phyloP scores from a whole-genome alignment of 30 jellyfish, hydroid and myxozoan species.

The Haliclystus octoradiatus region DNA sequence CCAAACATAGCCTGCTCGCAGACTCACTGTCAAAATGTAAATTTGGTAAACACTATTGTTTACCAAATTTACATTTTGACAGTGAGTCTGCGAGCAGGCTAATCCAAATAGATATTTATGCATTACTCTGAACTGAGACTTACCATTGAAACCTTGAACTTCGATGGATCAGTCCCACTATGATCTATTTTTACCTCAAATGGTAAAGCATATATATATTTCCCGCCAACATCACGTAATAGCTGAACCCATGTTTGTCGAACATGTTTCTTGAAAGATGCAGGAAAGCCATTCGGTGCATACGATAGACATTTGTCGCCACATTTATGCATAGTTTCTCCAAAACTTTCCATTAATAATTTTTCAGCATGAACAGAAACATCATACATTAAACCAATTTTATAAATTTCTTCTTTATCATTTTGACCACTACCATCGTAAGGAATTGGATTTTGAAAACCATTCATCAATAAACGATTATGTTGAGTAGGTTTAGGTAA shows the following conservation, averaged over 20 bases:
- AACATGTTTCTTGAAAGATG: slow-evolving; percentile 15
- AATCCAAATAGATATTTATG: no score
- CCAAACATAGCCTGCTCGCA: no score
- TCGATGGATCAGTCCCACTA: slow-evolving; percentile 29
- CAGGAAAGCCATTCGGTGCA: slow-evolving; percentile 30
- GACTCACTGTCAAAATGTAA: no score
- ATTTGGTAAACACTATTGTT: no score
- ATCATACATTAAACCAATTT: not conserved
- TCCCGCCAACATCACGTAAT: slow-evolving; percentile 20
- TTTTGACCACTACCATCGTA: not conserved
- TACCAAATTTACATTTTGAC: no score
- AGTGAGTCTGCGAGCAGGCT: no score
- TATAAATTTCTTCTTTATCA: not conserved
- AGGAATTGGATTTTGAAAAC: slow-evolving; percentile 7
- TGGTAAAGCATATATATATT: slow-evolving; percentile 20
- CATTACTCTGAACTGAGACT: no score
- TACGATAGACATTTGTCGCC: slow-evolving; percentile 18
- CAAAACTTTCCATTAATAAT: slow-evolving; percentile 45
- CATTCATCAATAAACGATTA: slow-evolving; percentile 22
- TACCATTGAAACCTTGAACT: slow-evolving; percentile 54
- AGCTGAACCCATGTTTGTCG: slow-evolving; percentile 31
- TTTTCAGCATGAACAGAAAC: slow-evolving; percentile 30
- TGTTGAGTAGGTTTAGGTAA: slow-evolving; percentile 49
- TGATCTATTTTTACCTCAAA: slow-evolving; percentile 38
- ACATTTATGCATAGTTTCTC: slow-evolving; percentile 44